Conservation (phyloP, 2,113 vertebrate species). For the Cyanistes caeruleus region DNA sequence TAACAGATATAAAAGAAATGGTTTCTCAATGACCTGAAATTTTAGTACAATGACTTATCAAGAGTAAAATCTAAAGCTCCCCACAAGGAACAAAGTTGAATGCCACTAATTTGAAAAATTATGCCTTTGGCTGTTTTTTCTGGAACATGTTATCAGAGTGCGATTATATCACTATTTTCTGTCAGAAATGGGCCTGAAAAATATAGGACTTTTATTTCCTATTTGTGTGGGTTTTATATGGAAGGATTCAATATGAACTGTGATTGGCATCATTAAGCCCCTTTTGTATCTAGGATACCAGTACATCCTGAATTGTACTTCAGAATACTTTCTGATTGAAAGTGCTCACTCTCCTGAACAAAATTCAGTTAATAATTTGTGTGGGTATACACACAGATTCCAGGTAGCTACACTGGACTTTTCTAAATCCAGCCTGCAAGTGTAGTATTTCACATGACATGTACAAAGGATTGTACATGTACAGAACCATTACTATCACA, state of each 20-base stretch:
- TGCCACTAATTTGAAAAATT: constrained; percentile 53
- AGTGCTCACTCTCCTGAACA: neutral
- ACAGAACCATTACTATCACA: neutral
- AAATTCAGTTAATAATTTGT: neutral
- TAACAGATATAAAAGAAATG: constrained; percentile 6
- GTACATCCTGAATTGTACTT: neutral
- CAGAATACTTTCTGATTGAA: neutral
- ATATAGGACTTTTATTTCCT: constrained; percentile 21
- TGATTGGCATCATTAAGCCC: constrained; percentile 7
- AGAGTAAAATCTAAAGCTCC: neutral
- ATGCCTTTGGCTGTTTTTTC: constrained; percentile 13
- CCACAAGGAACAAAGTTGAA: neutral
- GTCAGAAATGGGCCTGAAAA: neutral
- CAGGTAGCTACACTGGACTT: neutral
- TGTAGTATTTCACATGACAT: neutral
- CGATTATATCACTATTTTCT: constrained; percentile 31
- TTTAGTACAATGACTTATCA: constrained; percentile 19
- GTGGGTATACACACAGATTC: neutral
- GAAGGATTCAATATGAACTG: neutral
- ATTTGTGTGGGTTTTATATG: neutral
- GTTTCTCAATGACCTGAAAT: constrained; percentile 36
- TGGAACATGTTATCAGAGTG: neutral
- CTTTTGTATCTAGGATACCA: constrained; percentile 32
- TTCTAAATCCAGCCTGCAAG: neutral
- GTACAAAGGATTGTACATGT: neutral